Conservation (phyloP, 2,113 vertebrate genomes). For the Ploceus nigricollis region DNA sequence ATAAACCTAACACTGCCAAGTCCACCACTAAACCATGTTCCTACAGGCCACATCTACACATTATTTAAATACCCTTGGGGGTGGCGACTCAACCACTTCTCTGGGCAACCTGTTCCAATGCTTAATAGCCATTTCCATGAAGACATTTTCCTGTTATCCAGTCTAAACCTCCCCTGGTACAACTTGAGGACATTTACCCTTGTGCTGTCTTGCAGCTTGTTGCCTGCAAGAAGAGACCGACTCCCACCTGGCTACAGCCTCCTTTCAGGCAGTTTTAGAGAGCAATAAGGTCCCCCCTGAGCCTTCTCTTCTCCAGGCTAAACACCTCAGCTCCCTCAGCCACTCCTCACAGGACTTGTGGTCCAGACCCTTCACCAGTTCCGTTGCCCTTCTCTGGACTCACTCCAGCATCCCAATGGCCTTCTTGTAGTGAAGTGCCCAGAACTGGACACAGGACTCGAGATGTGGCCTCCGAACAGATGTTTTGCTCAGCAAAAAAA, state of each 20-base stretch:
- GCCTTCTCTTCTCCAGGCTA: neutral
- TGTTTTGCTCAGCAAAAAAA: neutral
- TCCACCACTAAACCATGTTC: neutral
- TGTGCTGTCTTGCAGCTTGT: neutral
- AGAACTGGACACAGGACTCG: fast-evolving
- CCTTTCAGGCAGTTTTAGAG: neutral
- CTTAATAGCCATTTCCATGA: neutral
- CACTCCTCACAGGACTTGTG: fast-evolving
- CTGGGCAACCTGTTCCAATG: neutral
- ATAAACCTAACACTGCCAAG: neutral
- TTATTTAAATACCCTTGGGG: neutral
- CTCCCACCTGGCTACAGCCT: fast-evolving
- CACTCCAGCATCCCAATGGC: fast-evolving
- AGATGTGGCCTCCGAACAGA: neutral
- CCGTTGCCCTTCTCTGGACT: fast-evolving
- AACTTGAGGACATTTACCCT: neutral
- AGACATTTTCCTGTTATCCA: neutral
- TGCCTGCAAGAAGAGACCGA: fast-evolving
- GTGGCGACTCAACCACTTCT: too few species aligned
- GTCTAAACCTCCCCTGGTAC: neutral
- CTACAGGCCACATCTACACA: fast-evolving
- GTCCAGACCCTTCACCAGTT: neutral
- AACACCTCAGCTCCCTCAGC: neutral
- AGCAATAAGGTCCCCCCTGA: fast-evolving
- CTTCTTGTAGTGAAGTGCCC: neutral